Conservation (phyloP, 30 jellyfish, hydroid and myxozoan genomes). For the Aurelia coerulea region DNA sequence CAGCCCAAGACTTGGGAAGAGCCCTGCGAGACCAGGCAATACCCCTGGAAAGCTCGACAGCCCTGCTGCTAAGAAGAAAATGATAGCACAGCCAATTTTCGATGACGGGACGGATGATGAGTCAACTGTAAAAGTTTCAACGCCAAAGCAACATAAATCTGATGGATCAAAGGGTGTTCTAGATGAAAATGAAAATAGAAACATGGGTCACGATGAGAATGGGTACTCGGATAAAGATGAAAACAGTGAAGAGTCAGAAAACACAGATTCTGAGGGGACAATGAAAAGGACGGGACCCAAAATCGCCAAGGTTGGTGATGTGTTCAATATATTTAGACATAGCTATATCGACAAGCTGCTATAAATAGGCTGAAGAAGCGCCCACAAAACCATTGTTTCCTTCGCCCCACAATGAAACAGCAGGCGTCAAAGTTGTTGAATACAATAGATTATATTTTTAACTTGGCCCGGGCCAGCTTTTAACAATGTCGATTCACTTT, state of each 20-base stretch:
- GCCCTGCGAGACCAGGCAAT: conserved; percentile 13
- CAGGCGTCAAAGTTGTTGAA: no score
- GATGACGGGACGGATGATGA: neutral
- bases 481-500: no score
- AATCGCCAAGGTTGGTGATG: conserved; percentile 17
- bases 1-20: conserved; percentile 24
- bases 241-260: neutral
- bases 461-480: no score
- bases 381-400: no score
- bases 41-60: conserved; percentile 2
- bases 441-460: no score
- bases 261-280: neutral
- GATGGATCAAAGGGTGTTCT: neutral
- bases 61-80: neutral
- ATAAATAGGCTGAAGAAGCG: no score
- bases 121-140: neutral
- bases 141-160: neutral
- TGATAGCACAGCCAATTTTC: neutral
- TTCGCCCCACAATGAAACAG: no score
- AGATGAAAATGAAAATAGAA: neutral
- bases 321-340: neutral
- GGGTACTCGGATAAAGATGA: neutral
- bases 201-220: neutral
- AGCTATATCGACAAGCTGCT: no score
- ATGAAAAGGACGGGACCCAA: conserved; percentile 11